Conservation (phyloP, 1,140 invertebrate genomes). For the Wiebesia pumilae region DNA sequence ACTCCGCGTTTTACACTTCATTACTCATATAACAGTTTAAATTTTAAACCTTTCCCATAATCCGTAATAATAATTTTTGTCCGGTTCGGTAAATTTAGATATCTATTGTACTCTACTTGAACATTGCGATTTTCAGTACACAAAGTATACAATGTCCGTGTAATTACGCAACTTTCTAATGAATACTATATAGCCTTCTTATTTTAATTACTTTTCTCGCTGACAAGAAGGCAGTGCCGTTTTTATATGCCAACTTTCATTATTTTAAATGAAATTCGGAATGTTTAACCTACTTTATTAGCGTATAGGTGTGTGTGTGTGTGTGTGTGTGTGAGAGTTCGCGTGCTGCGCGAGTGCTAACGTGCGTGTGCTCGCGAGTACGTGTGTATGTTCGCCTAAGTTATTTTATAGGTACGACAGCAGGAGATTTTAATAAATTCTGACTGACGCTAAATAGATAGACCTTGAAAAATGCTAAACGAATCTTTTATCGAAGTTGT, state of each 20-base stretch:
- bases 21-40: not conserved
- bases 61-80: not conserved
- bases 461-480: not conserved
- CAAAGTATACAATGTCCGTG: not conserved
- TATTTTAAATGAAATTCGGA: not conserved
- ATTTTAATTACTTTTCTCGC: not conserved
- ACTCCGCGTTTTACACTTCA: not conserved
- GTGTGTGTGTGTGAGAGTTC: not conserved
- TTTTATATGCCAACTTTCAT: constrained; percentile 13
- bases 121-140: not conserved
- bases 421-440: not conserved
- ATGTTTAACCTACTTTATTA: constrained; percentile 22
- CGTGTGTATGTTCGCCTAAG: no score
- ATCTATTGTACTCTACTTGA: not conserved
- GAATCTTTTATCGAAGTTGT: not conserved
- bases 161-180: constrained; percentile 10
- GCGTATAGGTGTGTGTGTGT: not conserved
- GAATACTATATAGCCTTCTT: not conserved
- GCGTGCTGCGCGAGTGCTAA: not conserved
- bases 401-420: not conserved
- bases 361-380: no score
- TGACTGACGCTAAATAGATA: not conserved
- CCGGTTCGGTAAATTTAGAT: not conserved
- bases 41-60: not conserved
- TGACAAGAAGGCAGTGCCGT: not conserved